Conservation (phyloP, 2,113 vertebrate genomes). For the Equus quagga region DNA sequence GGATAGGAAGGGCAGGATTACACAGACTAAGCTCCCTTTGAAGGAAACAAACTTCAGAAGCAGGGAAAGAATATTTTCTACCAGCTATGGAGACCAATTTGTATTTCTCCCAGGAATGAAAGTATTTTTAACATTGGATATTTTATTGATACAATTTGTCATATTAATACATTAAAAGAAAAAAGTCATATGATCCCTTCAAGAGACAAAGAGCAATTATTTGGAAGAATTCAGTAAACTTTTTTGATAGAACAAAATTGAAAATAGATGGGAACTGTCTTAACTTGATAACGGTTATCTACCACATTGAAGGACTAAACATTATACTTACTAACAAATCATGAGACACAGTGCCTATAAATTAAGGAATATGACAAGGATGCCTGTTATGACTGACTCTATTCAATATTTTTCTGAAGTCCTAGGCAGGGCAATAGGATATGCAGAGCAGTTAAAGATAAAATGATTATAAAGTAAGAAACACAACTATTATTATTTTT, state of each 20-base stretch:
- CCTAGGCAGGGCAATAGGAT: not conserved
- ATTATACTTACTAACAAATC: not conserved
- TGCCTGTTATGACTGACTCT: not conserved
- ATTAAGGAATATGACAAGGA: not conserved
- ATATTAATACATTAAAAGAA: not conserved
- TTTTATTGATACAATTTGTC: not conserved
- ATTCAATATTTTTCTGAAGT: not conserved
- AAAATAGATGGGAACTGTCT: not conserved
- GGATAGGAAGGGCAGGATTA: not conserved
- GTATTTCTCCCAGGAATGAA: not conserved
- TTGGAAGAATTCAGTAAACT: not conserved
- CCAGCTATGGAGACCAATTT: not conserved
- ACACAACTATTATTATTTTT: no score
- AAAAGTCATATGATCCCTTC: not conserved
- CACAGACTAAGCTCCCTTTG: not conserved
- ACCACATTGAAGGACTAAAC: not conserved
- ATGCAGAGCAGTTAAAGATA: not conserved
- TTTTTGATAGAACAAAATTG: not conserved
- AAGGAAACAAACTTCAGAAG: not conserved
- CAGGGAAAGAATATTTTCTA: not conserved
- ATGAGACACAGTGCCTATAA: not conserved
- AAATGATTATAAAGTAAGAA: not conserved
- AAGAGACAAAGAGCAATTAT: not conserved
- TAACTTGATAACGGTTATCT: not conserved
- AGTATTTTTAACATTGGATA: not conserved